These are phyloP conservation scores for Philantomba maxwellii DNA, from an alignment of 2,113 vertebrate genomes.

Conservation along the genomic window DNA sequence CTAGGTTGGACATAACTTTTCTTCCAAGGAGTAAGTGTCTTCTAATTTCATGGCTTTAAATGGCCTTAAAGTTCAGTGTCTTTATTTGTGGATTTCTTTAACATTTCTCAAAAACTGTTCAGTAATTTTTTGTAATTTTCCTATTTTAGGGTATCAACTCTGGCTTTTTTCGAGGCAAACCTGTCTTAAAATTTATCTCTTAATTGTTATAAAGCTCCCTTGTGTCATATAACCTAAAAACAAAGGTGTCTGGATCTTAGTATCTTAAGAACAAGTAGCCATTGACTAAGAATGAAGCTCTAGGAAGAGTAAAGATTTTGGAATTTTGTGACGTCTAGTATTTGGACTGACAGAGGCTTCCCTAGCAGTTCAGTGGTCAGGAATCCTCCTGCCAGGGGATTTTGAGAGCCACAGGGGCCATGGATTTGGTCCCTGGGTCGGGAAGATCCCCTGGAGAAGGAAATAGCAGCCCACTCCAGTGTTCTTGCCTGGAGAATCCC, in stretches of 20 bases:
- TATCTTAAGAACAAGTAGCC: neutral
- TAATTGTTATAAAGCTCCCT: neutral
- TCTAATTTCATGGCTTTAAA: no score
- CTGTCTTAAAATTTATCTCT: neutral
- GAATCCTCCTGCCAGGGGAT: neutral
- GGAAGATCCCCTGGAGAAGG: neutral
- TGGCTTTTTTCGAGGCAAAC: neutral
- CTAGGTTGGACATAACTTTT: no score
- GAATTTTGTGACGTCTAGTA: neutral
- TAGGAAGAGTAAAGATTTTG: neutral
- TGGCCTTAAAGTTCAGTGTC: neutral
- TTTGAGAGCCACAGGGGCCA: neutral
- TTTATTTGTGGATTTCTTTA: neutral
- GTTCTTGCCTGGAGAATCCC: neutral
- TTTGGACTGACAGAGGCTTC: neutral
- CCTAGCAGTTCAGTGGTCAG: neutral
- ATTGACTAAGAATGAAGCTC: neutral
- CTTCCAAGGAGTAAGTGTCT: no score
- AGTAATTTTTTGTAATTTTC: neutral
- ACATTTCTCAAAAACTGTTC: neutral
- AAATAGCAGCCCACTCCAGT: neutral
- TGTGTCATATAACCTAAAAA: neutral
- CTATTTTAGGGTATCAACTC: neutral
- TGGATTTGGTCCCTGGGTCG: neutral
- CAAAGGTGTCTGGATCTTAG: neutral